A percentile compares a stretch with the other conserved stretches of the same genome.
These are phyloP conservation scores for Crocallis elinguaria DNA, from an alignment of 2,888 invertebrate species.

Conservation along the genomic window DNA sequence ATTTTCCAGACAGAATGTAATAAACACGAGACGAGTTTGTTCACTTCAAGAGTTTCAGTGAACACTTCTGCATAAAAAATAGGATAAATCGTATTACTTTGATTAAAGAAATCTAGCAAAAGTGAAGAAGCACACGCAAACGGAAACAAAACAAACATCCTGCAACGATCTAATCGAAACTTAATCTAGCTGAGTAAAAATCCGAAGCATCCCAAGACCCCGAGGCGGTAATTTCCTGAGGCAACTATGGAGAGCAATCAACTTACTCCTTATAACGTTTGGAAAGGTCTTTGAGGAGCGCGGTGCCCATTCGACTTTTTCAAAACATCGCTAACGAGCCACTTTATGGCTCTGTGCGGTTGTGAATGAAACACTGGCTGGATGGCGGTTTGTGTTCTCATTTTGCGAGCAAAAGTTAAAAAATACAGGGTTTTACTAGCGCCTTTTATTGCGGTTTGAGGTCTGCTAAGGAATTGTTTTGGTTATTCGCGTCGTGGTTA, in stretches of 20 bases:
- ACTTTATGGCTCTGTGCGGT: slow-evolving; percentile 50
- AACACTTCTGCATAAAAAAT: too few relatives aligned
- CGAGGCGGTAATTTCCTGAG: slow-evolving; percentile 46
- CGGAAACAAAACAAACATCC: slow-evolving; percentile 17
- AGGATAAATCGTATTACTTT: not conserved
- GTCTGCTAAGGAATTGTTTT: too few relatives aligned
- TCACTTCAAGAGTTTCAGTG: too few relatives aligned
- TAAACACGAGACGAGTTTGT: too few relatives aligned
- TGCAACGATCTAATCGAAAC: slow-evolving; percentile 21
- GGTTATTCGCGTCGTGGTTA: too few relatives aligned
- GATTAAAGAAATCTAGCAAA: not conserved
- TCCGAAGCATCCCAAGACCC: slow-evolving; percentile 26
- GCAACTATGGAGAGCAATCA: slow-evolving; percentile 59
- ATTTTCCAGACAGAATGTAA: too few relatives aligned
- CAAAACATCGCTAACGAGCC: slow-evolving; percentile 73
- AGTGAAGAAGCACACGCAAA: not conserved
- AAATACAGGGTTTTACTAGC: too few relatives aligned
- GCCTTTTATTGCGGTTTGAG: too few relatives aligned
- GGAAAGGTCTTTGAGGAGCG: slow-evolving; percentile 19
- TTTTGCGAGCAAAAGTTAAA: slow-evolving; percentile 12
- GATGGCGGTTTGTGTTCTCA: slow-evolving; percentile 23
- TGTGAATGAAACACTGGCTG: slow-evolving; percentile 28
- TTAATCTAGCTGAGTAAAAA: slow-evolving; percentile 23
- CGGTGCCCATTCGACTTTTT: slow-evolving; percentile 58
- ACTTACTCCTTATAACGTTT: slow-evolving; percentile 56